Evolutionary conservation across 2,888 invertebrate species (phyloP).

Genomic region (Parnassius glacialis): DNA sequence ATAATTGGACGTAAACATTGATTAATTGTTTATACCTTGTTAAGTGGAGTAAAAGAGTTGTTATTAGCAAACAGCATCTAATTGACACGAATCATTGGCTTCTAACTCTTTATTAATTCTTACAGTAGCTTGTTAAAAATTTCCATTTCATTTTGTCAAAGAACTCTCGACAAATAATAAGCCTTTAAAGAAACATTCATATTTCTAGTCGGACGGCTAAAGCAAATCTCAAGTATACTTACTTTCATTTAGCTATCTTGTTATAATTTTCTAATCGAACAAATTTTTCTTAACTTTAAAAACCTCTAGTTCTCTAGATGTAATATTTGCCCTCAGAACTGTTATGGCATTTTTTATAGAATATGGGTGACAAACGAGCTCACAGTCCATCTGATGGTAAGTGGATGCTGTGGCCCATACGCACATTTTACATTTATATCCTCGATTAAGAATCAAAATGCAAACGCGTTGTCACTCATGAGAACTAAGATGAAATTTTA

Average conservation of each 20-base stretch:
- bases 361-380: too few relatives aligned
- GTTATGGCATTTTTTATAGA: too few relatives aligned
- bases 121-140: slow-evolving; percentile 70
- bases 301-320: too few relatives aligned
- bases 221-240: slow-evolving; percentile 35
- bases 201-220: slow-evolving; percentile 48
- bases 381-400: too few relatives aligned
- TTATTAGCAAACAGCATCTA: slow-evolving; percentile 45
- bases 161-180: slow-evolving; percentile 52
- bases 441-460: too few relatives aligned
- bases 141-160: slow-evolving; percentile 74
- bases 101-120: slow-evolving; percentile 37
- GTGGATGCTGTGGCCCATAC: too few relatives aligned
- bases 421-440: too few relatives aligned
- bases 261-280: slow-evolving; percentile 66
- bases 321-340: too few relatives aligned
- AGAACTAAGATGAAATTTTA: too few relatives aligned
- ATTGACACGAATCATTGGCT: slow-evolving; percentile 60
- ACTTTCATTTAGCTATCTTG: slow-evolving; percentile 63
- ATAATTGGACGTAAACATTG: slow-evolving; percentile 21
- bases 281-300: slow-evolving; percentile 31
- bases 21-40: slow-evolving; percentile 22
- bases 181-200: slow-evolving; percentile 52
- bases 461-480: too few relatives aligned
- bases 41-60: slow-evolving; percentile 10